Conservation (phyloP, 1,140 invertebrate genomes). For the Ostrea denselamellosa region DNA sequence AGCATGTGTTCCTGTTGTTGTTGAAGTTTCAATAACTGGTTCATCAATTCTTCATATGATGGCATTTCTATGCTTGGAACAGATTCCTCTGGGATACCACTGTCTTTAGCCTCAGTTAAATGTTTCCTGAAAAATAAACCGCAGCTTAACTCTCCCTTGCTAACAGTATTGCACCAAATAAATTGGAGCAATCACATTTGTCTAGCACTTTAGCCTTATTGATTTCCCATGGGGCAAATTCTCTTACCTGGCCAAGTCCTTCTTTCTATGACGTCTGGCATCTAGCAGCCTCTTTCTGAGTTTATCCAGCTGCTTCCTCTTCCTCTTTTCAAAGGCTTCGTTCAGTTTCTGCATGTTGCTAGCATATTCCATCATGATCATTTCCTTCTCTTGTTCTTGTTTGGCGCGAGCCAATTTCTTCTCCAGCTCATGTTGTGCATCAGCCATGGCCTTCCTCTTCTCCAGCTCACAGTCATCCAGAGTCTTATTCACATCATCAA, state of each 20-base stretch:
- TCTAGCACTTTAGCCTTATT: neutral
- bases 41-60: slow-evolving; percentile 71
- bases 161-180: neutral
- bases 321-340: slow-evolving; percentile 74
- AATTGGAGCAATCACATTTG: neutral
- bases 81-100: slow-evolving; percentile 66
- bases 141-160: neutral
- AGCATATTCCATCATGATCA: slow-evolving; percentile 73
- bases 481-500: slow-evolving; percentile 67
- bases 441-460: slow-evolving; percentile 65
- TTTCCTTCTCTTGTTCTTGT: slow-evolving; percentile 71
- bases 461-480: slow-evolving; percentile 70
- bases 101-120: slow-evolving; percentile 68
- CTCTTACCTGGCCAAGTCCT: slow-evolving; percentile 67
- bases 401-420: slow-evolving; percentile 67
- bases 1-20: slow-evolving; percentile 68
- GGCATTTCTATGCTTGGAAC: slow-evolving; percentile 69
- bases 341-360: slow-evolving; percentile 70
- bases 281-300: slow-evolving; percentile 71
- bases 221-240: neutral
- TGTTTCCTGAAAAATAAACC: slow-evolving; percentile 56
- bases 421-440: slow-evolving; percentile 65
- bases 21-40: slow-evolving; percentile 65
- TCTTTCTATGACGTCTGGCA: slow-evolving; percentile 69
- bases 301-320: slow-evolving; percentile 68